Percentiles rank a stretch among this genome's conserved stretches.
These are phyloP conservation scores for Archegozetes longisetosus DNA, from an alignment of 1,140 invertebrate genomes.

Conservation along the genomic window DNA sequence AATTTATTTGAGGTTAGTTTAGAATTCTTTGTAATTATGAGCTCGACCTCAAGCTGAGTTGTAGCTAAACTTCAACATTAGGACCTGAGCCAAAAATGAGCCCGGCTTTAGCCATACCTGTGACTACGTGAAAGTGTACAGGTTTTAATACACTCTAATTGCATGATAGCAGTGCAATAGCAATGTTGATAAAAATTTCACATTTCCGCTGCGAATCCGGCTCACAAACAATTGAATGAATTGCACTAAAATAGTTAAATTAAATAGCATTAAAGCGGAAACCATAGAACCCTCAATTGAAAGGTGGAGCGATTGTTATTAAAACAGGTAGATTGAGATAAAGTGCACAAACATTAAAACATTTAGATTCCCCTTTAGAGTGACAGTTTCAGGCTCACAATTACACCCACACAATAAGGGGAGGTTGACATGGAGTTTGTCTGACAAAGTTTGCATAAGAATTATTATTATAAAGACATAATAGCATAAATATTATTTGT, in stretches of 20 bases:
- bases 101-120: no score
- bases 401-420: background rate
- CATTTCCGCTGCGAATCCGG: background rate
- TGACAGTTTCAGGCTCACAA: background rate
- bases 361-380: background rate
- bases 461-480: no score
- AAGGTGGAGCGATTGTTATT: background rate
- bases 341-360: background rate
- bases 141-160: background rate
- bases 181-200: background rate
- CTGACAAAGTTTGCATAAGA: no score
- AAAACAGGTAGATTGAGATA: background rate
- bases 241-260: background rate
- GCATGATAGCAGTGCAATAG: background rate
- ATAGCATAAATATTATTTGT: no score
- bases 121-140: no score
- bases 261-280: background rate
- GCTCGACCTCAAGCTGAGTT: no score
- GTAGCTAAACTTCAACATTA: no score
- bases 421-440: background rate
- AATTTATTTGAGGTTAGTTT: no score
- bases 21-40: no score
- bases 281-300: background rate
- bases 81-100: no score
- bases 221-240: background rate